Evolutionary conservation across 2,113 vertebrate genomes (phyloP), one percentile per base, ranked within the genome.

Genomic region (Macrotus californicus): DNA sequence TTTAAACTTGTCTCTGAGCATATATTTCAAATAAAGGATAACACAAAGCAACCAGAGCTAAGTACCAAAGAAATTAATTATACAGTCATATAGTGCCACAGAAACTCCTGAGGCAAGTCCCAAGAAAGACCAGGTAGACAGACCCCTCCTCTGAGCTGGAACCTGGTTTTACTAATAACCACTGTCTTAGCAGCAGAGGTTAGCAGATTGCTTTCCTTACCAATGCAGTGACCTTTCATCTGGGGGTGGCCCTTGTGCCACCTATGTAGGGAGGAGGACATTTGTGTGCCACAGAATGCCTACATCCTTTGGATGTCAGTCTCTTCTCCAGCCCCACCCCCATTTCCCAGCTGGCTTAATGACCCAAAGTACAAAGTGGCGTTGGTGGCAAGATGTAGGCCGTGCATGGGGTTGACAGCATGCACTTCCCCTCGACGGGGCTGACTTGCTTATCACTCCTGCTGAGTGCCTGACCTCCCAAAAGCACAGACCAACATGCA

Each of bases 1-100:
- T 91, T 94, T 94, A 91, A 96, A 97, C 46, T 79, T 91, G n/a
- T 81, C 87, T 77, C 93, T 87, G 90, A 93, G 84, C 52, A 72
- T 59, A 29, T 85, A 93, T 93, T 95, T 95, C 89, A 79, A 89
- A 67, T 85, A 76, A 94, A 93, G 77, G 91, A 66, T 52, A 95
- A 52, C 95, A 80, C 39, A 75, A 92, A 72, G 85, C 93, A 97
- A 64, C 48, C 84, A 94, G 87, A 76, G 41, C 70, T 52, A 87
- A 87, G 66, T 92, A 84, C 93, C 96, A 94, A 96, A 87, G 84
- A 92, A 91, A 77, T 94, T 87, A 93, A 84, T 90, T 80, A 69
- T 70, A 83, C 31, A 82, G 43, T 77, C 50, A 52, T 43, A 15
- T n/a, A 15, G 59, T 41, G 7, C 61, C 82, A 61, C 31, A 34